These are phyloP conservation scores for Butorides virescens DNA, from an alignment of 2,113 vertebrate genomes.

Conservation along the genomic window DNA sequence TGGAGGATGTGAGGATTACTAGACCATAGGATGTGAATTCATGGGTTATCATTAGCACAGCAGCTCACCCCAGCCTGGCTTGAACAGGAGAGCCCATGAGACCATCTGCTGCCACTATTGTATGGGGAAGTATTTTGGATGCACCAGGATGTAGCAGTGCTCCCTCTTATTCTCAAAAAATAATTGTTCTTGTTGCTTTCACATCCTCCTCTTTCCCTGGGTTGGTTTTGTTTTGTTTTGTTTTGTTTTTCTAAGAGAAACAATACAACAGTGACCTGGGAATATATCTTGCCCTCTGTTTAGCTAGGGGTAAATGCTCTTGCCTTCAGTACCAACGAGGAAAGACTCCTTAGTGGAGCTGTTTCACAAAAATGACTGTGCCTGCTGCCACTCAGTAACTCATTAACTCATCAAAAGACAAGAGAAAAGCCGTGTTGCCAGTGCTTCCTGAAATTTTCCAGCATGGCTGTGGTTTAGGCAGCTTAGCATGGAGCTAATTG, in stretches of 20 bases:
- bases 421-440: constrained; percentile 3
- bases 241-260: background rate
- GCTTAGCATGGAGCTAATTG: constrained; percentile 64
- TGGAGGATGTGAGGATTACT: background rate
- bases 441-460: constrained; percentile 32
- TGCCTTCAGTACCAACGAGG: background rate
- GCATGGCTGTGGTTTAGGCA: background rate
- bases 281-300: background rate
- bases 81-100: background rate
- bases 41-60: background rate
- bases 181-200: background rate
- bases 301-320: background rate
- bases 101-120: background rate
- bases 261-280: background rate
- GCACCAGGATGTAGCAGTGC: background rate
- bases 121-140: background rate
- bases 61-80: background rate
- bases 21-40: background rate
- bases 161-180: background rate
- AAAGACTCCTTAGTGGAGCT: background rate
- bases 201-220: background rate
- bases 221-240: background rate
- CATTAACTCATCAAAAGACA: constrained; percentile 50
- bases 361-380: background rate
- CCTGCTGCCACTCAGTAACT: constrained; percentile 10